Conservation (phyloP, 1,140 invertebrate genomes). For the Eueides isabella region DNA sequence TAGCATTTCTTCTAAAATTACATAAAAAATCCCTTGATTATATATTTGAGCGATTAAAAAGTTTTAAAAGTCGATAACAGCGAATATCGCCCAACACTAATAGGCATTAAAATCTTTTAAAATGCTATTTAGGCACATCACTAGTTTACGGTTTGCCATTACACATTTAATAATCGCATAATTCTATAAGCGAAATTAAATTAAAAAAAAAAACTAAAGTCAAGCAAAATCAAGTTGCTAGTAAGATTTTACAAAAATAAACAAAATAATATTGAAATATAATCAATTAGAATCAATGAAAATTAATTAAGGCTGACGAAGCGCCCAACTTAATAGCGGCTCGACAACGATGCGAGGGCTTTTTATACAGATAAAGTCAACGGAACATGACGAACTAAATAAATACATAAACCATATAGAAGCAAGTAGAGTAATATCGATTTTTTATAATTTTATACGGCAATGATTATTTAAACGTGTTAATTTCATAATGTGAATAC, state of each 20-base stretch:
- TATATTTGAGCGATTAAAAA: slow-evolving; percentile 35
- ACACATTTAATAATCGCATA: slow-evolving; percentile 9
- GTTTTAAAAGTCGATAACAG: slow-evolving; percentile 47
- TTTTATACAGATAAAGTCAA: not conserved
- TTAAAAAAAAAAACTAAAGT: not conserved
- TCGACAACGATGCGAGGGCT: slow-evolving; percentile 46
- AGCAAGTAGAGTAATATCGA: too few relatives aligned
- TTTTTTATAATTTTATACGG: too few relatives aligned
- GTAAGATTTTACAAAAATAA: slow-evolving; percentile 9
- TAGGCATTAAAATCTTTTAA: slow-evolving; percentile 54
- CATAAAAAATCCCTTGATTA: slow-evolving; percentile 49
- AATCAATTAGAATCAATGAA: not conserved
- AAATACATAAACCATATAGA: not conserved
- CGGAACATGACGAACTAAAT: not conserved
- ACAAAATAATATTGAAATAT: not conserved
- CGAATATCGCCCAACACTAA: slow-evolving; percentile 45
- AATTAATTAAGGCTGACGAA: slow-evolving; percentile 54
- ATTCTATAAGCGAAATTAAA: slow-evolving; percentile 5
- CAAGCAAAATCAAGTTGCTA: slow-evolving; percentile 22
- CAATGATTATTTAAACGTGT: too few relatives aligned
- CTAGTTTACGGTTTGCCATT: slow-evolving; percentile 10
- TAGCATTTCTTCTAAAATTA: slow-evolving; percentile 48
- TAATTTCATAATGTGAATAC: too few relatives aligned
- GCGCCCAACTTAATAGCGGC: slow-evolving; percentile 74
- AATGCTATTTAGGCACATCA: slow-evolving; percentile 43